These are phyloP conservation scores for Anarrhichthys ocellatus DNA, from an alignment of 2,113 vertebrate genomes.

Conservation along the genomic window DNA sequence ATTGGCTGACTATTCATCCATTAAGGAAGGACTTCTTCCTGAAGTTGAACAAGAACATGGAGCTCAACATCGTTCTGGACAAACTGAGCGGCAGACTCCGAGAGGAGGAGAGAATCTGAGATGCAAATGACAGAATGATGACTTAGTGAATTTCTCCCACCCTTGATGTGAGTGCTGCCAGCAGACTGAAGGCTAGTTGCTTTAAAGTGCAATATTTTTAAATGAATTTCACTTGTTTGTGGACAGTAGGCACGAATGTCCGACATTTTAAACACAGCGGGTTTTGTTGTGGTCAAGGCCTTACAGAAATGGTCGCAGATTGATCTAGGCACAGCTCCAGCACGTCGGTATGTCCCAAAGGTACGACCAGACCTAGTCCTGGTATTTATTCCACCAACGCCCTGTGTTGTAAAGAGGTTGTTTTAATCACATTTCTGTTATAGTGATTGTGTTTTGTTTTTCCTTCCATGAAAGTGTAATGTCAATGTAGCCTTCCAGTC, in stretches of 20 bases:
- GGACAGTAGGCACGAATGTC: not conserved
- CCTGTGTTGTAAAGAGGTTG: not conserved
- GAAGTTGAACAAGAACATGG: conserved; percentile 89
- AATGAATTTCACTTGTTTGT: not conserved
- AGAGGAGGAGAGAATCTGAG: conserved; percentile 78
- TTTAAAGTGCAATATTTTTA: not conserved
- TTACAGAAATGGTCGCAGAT: too few relatives aligned
- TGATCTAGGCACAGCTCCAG: not conserved
- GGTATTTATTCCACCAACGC: too few relatives aligned
- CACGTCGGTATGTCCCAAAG: not conserved
- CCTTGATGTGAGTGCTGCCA: not conserved
- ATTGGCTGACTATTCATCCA: conserved; percentile 88
- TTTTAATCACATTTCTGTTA: not conserved
- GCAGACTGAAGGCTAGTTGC: not conserved
- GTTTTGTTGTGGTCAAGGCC: not conserved
- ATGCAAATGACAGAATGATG: not conserved
- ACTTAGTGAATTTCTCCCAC: not conserved
- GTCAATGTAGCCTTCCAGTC: not conserved
- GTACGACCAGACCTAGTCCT: not conserved
- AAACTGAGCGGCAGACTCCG: conserved; percentile 72
- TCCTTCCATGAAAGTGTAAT: not conserved
- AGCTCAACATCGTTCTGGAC: conserved; percentile 81
- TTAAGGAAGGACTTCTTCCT: conserved; percentile 89
- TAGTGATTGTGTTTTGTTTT: not conserved
- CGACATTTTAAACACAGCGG: not conserved